Evolutionary conservation across 2,113 vertebrate species (phyloP).

Genomic region (Cyprinodon tularosa): DNA sequence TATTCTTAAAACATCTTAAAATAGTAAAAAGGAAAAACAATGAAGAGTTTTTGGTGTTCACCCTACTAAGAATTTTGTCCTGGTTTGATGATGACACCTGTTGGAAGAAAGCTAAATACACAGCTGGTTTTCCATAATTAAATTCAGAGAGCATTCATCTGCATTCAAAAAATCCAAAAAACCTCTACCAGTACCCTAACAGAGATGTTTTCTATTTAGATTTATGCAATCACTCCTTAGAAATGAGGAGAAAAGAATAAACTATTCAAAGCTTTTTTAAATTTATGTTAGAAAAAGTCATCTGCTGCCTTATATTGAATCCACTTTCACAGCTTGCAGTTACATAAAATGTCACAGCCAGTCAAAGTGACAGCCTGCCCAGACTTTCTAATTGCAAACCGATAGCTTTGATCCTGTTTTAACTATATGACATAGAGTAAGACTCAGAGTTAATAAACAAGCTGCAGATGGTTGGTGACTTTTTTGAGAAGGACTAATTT

Average conservation of each 20-base stretch:
- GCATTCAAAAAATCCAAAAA: too few species aligned
- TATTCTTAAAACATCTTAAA: not conserved
- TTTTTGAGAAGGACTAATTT: slow-evolving; percentile 6
- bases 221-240: not conserved
- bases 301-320: not conserved
- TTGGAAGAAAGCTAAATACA: not conserved
- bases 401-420: slow-evolving; percentile 2
- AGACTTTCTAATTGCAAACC: slow-evolving; percentile 6
- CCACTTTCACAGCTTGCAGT: not conserved
- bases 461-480: not conserved
- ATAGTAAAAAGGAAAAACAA: not conserved
- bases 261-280: slow-evolving; percentile 2
- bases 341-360: not conserved
- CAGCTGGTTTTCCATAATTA: too few species aligned
- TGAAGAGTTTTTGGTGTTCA: not conserved
- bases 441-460: not conserved
- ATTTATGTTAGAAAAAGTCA: not conserved
- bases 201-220: not conserved
- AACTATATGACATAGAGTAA: not conserved
- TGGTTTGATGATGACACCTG: not conserved
- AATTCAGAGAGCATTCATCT: too few species aligned
- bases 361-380: not conserved
- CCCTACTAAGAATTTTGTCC: not conserved
- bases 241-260: not conserved
- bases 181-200: too few species aligned